Evolutionary conservation across 1,140 invertebrate species (phyloP), one percentile per base, ranked within the genome.

Genomic region (Venustaconcha ellipsiformis): DNA sequence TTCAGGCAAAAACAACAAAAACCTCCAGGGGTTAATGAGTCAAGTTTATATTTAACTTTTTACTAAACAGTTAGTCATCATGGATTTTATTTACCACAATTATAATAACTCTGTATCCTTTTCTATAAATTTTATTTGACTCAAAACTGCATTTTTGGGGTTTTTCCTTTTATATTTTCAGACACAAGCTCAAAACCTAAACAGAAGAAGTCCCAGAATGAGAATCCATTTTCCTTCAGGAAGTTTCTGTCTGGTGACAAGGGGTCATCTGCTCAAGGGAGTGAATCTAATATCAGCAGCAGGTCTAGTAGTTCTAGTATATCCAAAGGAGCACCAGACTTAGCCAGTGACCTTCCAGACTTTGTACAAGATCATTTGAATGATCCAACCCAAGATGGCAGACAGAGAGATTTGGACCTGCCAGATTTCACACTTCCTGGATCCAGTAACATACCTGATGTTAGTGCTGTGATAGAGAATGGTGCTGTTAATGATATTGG

Each of bases 141-240:
- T 48, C 37, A 48, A 48, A 48, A 48, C 72, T 17, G 60, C 60
- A 30, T 62, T 23, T 17, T 70, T 70, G 63, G n/a, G 65, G 12
- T 30, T 13, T 70, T 75, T 70, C 76, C 75, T 73, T 68, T 56
- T 56, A 63, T 14, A 23, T 57, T 18, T 69, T 20, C 30, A 60
- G 75, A 57, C 62, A 20, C 55, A 23, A 72, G n/a, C 59, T 18
- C 58, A 73, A 70, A 67, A 30, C 48, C 67, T 62, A 74, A 62
- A 76, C 62, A 72, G 14, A 86, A 83, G 57, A 87, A 84, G 58
- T 72, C 66, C 67, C 72, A 74, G 60, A 82, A 84, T 67, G 86
- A 82, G 62, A 88, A 88, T 67, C 88, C 88, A 63, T 89, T 89
- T 80, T 87, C 86, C 14, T 89, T 89, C 70, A 89, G 88, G 76